These are phyloP conservation scores for Pedicia rivosa DNA, from an alignment of 2,888 invertebrate genomes.

Conservation along the genomic window DNA sequence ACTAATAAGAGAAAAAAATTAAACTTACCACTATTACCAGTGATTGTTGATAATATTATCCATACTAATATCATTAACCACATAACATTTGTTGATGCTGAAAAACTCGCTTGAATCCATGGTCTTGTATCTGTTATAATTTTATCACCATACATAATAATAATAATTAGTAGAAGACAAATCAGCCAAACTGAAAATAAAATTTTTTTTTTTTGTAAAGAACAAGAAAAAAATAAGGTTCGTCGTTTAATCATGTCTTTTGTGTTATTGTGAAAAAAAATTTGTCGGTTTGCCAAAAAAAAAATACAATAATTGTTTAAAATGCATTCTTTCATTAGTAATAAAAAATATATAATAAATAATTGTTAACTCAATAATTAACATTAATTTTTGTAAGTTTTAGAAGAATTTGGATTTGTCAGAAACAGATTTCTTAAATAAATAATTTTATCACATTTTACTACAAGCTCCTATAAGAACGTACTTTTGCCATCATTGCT, in stretches of 20 bases:
- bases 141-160: slow-evolving; percentile 17
- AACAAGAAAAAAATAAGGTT: neutral
- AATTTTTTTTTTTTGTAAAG: neutral
- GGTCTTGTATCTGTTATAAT: slow-evolving; percentile 13
- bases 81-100: slow-evolving; percentile 29
- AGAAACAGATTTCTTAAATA: too few relatives aligned
- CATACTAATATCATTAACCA: slow-evolving; percentile 32
- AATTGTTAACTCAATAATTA: too few relatives aligned
- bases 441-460: too few relatives aligned
- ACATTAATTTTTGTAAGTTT: too few relatives aligned
- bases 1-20: slow-evolving; percentile 4
- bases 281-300: neutral
- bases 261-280: neutral
- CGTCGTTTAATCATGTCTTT: neutral
- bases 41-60: slow-evolving; percentile 30
- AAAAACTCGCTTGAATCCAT: slow-evolving; percentile 20
- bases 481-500: too few relatives aligned
- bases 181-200: slow-evolving; percentile 19
- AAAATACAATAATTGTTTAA: too few relatives aligned
- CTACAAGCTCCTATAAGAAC: too few relatives aligned
- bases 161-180: slow-evolving; percentile 13
- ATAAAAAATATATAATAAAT: too few relatives aligned
- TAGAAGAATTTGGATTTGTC: too few relatives aligned
- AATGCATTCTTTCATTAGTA: too few relatives aligned
- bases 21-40: slow-evolving; percentile 30